Evolutionary conservation across 2,888 invertebrate species (phyloP).

Genomic region (Drosophila cyrtoloma): DNA sequence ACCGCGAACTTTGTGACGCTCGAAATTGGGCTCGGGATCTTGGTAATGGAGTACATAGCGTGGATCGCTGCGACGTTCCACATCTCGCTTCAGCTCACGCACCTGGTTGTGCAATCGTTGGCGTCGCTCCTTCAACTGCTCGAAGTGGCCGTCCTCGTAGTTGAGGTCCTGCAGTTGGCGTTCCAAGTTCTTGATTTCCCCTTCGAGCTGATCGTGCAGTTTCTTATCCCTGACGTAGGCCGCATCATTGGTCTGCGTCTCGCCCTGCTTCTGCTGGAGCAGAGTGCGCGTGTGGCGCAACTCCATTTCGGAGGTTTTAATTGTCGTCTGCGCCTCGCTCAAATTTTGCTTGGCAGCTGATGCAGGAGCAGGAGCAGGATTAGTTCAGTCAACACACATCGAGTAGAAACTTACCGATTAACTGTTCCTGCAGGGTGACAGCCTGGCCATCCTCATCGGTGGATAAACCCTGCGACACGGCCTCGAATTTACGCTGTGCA

Average conservation of each 20-base stretch:
- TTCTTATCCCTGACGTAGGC: conserved; percentile 89
- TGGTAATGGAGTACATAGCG: conserved; percentile 89
- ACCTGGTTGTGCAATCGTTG: conserved; percentile 87
- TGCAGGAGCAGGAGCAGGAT: neutral
- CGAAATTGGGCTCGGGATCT: conserved; percentile 92
- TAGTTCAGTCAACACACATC: neutral
- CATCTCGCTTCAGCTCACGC: conserved; percentile 85
- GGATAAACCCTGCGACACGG: conserved; percentile 92
- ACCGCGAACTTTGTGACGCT: conserved; percentile 89
- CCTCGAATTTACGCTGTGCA: conserved; percentile 93
- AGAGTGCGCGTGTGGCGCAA: conserved; percentile 88
- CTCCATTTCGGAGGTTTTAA: conserved; percentile 92
- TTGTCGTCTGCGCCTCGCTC: conserved; percentile 91
- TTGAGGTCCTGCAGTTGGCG: conserved; percentile 86
- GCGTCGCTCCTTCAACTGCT: conserved; percentile 86
- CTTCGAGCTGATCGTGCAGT: conserved; percentile 86
- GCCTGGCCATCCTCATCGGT: conserved; percentile 92
- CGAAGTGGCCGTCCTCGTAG: conserved; percentile 88
- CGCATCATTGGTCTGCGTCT: conserved; percentile 88
- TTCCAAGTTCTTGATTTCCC: conserved; percentile 86
- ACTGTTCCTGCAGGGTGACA: conserved; percentile 94
- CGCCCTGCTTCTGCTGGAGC: conserved; percentile 88
- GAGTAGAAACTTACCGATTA: conserved; percentile 88
- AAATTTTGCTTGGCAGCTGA: conserved; percentile 91
- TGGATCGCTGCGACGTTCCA: conserved; percentile 81